Base-by-base conservation (phyloP, 2,888 invertebrate genomes). In the Scaeva pyrastri region DNA sequence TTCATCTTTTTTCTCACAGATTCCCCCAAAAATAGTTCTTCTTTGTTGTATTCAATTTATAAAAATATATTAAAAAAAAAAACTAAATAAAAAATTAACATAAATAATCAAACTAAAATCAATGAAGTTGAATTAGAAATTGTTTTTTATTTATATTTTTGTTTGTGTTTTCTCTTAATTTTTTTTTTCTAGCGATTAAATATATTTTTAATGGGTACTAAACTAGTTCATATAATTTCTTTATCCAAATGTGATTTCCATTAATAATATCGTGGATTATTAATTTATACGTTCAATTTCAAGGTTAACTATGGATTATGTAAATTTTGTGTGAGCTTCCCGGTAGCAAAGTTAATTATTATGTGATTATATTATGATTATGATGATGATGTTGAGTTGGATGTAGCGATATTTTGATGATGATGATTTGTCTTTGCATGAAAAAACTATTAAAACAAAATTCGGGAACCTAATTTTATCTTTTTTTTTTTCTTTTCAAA, bases 211-310 rank as follows among this genome's bases (percentile, higher is more conserved):
- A 48, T 31, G 5, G 31, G 31, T 41, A 16, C 10, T 26, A 78
- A 83, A 83, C 83, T 83, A 83, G 83, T 83, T 83, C 83, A 83
- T 68, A 73, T 72, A 82, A 55, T 68, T 21, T 41, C 12, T 50
- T 23, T 62, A 31, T 71, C 31, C 31, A 60, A 45, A 26, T 43
- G 50, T 50, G 31, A 50, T 16, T 50, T 64, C 56, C 36, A 58
- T 76, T 39, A 72, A 82, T 75, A 71, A 62, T 31, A 31, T 71
- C 55, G 45, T 52, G 52, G 52, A 21, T 41, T 55, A 70, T 16
- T 71, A 71, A 62, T 62, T 73, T 77, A 73, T 77, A 43, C 36
- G 60, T 23, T 77, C 68, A 43, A 60, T 16, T 77, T 77, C 76
- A 77, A 82, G 81, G 81, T 56, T 43, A 56, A 64, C 56, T 64